Base-by-base conservation (phyloP, 2,113 vertebrate genomes). In the Romanogobio albipinnatus region DNA sequence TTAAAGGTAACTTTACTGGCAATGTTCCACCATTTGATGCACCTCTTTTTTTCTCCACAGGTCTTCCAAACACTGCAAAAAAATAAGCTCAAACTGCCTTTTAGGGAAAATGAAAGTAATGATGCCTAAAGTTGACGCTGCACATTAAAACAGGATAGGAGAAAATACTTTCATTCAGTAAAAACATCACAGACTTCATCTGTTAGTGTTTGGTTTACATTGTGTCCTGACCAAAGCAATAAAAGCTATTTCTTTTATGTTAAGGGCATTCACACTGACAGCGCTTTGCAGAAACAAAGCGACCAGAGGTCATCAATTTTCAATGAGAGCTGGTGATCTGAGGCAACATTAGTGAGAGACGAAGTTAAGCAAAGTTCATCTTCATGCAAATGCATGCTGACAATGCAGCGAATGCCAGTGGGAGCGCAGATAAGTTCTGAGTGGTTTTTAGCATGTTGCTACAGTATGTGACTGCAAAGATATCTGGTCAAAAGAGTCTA, bases 141-240 rank as follows among this genome's bases (percentile, higher is more conserved):
- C 47, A 33, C 4, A 76, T 76, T 76, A 76, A 43, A 76, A 14
- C 8, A 3, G 49, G 74, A 76, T 53, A 10, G 14, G 49, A 76
- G 0, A 53, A 76, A 10, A 5, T 68, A 68, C 39, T 39, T 33
- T 33, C 17, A 53, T 11, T 53, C 24, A 76, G 45, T 17, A 15
- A 76, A 74, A 76, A 76, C 74, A 76, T 76, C 17, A 53, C 74
- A 76, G 5, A 33, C 17, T 76, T 53, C 24, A 53, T 53, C 3
- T 29, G 47, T 49, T 29, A 76, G 15, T 14, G 4, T 76, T 76
- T 53, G 24, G 24, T 76, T 76, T 76, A 76, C 74, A 76, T 36
- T 8, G 2, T 76, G 74, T 53, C 74, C 74, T 76, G 74, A 76
- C 74, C 74, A 76, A 76, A 29, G 49, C 47, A 76, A 76, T 76